These are phyloP conservation scores for Parauchenoglanis ngamensis DNA, from an alignment of 2,797 vertebrate species.

Conservation along the genomic window DNA sequence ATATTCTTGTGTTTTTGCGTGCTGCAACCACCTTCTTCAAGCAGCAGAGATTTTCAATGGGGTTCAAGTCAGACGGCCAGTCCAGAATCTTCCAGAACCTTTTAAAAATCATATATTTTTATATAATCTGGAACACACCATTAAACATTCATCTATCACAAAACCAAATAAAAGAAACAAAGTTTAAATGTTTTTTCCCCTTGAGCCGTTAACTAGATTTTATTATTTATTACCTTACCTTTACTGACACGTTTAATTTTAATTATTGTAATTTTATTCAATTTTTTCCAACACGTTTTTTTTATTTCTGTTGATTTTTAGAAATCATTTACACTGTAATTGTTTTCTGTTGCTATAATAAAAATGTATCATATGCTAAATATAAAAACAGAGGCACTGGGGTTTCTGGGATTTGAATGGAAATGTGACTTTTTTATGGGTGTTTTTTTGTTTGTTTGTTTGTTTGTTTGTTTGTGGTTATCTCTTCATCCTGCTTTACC, in stretches of 20 bases:
- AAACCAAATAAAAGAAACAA: background rate
- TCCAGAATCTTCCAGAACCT: too few species aligned
- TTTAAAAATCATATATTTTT: too few species aligned
- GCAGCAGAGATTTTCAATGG: too few species aligned
- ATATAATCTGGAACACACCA: background rate
- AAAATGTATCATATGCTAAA: too few species aligned
- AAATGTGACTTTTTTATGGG: background rate
- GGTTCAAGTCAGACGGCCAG: too few species aligned
- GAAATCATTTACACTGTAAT: background rate
- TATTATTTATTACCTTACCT: background rate
- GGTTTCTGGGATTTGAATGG: background rate
- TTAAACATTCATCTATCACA: background rate
- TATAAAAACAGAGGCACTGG: too few species aligned
- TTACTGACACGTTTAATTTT: background rate
- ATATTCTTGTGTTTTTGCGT: too few species aligned
- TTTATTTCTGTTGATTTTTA: background rate
- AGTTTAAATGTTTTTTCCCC: background rate
- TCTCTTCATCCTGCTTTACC: background rate
- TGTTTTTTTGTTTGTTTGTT: background rate
- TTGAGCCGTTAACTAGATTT: background rate
- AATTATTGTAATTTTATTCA: background rate
- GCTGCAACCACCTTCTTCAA: too few species aligned
- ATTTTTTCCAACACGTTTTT: background rate
- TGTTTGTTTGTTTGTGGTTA: background rate
- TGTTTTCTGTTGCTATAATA: background rate